phyloP scores from a whole-genome alignment of 1,140 invertebrate genomes.

The Wasmannia auropunctata region DNA sequence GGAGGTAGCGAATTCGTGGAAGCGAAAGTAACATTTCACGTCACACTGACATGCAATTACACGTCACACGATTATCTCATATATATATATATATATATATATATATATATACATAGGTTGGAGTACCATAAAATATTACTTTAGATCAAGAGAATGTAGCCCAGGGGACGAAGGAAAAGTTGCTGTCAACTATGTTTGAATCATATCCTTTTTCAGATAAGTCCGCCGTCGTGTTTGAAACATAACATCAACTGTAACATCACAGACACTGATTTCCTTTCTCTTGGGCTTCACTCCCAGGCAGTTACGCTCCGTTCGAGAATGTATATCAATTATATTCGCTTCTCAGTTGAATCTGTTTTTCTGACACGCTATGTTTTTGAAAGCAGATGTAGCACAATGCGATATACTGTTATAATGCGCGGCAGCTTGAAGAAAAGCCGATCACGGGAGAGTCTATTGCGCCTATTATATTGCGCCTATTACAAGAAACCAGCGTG shows the following conservation, averaged over 20 bases:
- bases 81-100: background rate
- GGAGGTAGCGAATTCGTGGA: constrained; percentile 8
- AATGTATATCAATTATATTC: background rate
- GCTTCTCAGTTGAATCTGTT: background rate
- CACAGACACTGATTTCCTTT: background rate
- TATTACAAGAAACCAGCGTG: constrained; percentile 14
- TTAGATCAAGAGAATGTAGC: background rate
- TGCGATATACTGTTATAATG: background rate
- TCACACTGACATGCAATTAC: background rate
- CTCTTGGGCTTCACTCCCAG: background rate
- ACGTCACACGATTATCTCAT: constrained; percentile 15
- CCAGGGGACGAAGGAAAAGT: background rate
- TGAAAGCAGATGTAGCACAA: background rate
- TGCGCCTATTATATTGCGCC: background rate
- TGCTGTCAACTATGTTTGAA: background rate
- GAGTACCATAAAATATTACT: background rate
- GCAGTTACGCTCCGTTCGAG: background rate
- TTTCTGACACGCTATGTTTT: background rate
- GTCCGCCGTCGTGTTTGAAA: background rate
- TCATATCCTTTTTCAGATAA: background rate
- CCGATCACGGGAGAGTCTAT: background rate
- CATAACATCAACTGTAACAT: background rate
- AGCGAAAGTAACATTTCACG: constrained; percentile 9
- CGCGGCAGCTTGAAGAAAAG: background rate
- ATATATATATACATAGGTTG: background rate